These are phyloP conservation scores for Terrapene triunguis DNA, from an alignment of 2,113 vertebrate genomes.

Conservation along the genomic window DNA sequence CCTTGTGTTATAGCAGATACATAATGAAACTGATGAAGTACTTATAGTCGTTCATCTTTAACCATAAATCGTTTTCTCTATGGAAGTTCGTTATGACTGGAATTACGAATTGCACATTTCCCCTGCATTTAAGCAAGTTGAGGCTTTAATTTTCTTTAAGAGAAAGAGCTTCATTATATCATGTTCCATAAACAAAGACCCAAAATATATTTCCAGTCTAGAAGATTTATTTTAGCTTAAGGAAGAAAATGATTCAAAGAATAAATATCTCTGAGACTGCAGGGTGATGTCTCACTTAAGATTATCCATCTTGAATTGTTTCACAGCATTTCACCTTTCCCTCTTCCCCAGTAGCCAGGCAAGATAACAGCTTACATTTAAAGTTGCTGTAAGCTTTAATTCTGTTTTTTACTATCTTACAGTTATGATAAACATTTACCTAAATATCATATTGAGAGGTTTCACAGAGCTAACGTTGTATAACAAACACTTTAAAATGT, in stretches of 20 bases:
- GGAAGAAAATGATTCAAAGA: not conserved
- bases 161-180: not conserved
- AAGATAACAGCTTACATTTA: not conserved
- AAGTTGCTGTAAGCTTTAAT: fast-evolving
- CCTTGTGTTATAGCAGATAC: not conserved
- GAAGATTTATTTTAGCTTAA: not conserved
- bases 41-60: not conserved
- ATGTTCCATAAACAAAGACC: not conserved
- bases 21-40: not conserved
- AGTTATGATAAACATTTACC: not conserved
- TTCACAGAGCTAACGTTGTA: not conserved
- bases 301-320: not conserved
- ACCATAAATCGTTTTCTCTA: not conserved
- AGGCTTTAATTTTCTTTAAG: not conserved
- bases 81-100: not conserved
- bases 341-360: not conserved
- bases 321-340: not conserved
- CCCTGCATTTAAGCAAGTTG: not conserved
- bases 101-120: not conserved
- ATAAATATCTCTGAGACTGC: not conserved
- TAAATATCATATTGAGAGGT: not conserved
- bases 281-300: not conserved
- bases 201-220: not conserved
- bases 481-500: not conserved
- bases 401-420: no score